Evolutionary conservation across 2,113 vertebrate genomes (phyloP).

Genomic region (Charina bottae): DNA sequence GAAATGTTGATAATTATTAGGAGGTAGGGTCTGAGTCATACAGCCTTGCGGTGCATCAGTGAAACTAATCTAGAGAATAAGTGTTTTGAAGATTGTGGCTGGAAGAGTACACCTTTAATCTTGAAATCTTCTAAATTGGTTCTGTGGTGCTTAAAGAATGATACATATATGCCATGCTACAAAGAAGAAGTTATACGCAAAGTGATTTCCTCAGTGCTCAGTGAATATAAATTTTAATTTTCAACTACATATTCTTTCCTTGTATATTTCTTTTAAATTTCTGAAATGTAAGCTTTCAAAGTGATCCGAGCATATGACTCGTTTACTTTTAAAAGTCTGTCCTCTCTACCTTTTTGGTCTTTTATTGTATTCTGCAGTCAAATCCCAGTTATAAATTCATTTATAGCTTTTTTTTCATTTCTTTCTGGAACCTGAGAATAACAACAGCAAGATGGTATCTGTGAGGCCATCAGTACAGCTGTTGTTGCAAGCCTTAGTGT

Average conservation of each 20-base stretch:
- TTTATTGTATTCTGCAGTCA: neutral
- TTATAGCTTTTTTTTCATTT: neutral
- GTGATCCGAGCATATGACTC: neutral
- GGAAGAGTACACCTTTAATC: conserved; percentile 6
- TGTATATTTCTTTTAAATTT: conserved; percentile 7
- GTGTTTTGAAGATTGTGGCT: neutral
- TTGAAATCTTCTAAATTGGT: neutral
- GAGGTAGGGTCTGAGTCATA: neutral
- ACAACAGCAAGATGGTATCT: neutral
- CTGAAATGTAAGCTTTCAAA: neutral
- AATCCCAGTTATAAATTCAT: neutral
- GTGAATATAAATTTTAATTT: neutral
- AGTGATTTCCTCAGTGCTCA: neutral
- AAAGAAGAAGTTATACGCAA: neutral
- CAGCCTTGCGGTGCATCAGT: neutral
- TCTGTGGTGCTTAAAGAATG: conserved; percentile 9
- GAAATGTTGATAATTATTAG: conserved; percentile 1
- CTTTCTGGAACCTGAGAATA: neutral
- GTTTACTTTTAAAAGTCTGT: neutral
- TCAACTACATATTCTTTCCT: neutral
- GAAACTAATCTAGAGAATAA: neutral
- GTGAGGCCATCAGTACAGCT: neutral
- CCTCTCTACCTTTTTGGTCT: neutral
- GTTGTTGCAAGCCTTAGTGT: neutral
- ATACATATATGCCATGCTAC: neutral